These are phyloP conservation scores for Xerus inauris DNA, from an alignment of 2,113 vertebrate genomes.

Conservation along the genomic window DNA sequence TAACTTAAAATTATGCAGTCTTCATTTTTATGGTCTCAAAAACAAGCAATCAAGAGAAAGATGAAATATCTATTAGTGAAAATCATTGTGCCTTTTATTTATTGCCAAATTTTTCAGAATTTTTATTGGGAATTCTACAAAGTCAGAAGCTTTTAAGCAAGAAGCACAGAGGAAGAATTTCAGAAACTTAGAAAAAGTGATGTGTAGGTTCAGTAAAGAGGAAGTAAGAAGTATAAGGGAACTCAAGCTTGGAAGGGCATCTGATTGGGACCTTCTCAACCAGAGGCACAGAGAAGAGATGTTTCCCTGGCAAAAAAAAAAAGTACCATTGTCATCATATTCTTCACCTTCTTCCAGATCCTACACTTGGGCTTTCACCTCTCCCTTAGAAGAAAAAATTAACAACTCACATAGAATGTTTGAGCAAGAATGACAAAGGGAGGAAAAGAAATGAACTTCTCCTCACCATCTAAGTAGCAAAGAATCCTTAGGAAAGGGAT, in stretches of 20 bases:
- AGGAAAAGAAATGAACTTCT: background rate
- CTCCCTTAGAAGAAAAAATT: background rate
- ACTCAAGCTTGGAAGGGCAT: constrained; percentile 68
- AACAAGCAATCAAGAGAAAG: background rate
- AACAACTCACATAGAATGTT: background rate
- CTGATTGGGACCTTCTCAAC: constrained; percentile 41
- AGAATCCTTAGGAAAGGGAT: background rate
- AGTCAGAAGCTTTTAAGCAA: constrained; percentile 38
- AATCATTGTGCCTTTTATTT: constrained; percentile 34
- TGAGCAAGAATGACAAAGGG: background rate
- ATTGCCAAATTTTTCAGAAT: constrained; percentile 28
- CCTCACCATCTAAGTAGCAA: background rate
- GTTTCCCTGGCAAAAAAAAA: constrained; percentile 24
- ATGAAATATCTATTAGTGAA: constrained; percentile 31
- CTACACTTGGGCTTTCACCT: background rate
- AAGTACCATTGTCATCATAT: background rate
- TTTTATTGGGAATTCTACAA: constrained; percentile 14
- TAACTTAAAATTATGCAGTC: constrained; percentile 6
- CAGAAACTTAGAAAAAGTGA: background rate
- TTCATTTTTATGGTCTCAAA: constrained; percentile 42
- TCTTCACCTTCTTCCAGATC: background rate
- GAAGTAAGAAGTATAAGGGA: background rate
- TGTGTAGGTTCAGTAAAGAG: background rate
- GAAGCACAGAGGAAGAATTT: background rate
- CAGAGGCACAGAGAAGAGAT: constrained; percentile 28